Percentiles rank a stretch among this genome's conserved stretches.
Conservation (phyloP, 1,140 invertebrate species). For the Sitophilus oryzae region DNA sequence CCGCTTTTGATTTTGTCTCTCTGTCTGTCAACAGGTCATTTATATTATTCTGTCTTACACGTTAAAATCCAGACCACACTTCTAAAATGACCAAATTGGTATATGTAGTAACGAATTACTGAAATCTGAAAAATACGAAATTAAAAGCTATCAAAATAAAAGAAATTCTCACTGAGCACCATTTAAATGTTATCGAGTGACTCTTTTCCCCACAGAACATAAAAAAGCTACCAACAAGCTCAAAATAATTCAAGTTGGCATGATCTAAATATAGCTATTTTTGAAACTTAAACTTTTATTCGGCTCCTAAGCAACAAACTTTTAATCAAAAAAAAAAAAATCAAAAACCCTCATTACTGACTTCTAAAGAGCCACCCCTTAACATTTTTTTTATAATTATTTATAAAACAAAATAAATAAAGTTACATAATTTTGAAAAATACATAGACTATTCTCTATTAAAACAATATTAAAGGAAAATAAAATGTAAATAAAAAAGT, state of each 20-base stretch:
- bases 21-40: too few relatives aligned
- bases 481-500: slow-evolving; percentile 4
- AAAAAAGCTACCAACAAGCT: slow-evolving; percentile 26
- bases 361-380: slow-evolving; percentile 7
- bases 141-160: slow-evolving; percentile 5
- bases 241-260: slow-evolving; percentile 29
- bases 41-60: too few relatives aligned
- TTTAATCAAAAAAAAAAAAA: slow-evolving; percentile 2
- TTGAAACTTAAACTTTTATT: slow-evolving; percentile 13
- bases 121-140: too few relatives aligned
- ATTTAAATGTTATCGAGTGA: slow-evolving; percentile 15
- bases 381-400: neutral
- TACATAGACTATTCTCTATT: neutral
- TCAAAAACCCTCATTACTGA: neutral
- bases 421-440: slow-evolving; percentile 9
- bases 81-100: too few relatives aligned
- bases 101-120: too few relatives aligned
- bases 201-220: slow-evolving; percentile 14
- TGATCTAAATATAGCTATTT: slow-evolving; percentile 32
- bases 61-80: too few relatives aligned
- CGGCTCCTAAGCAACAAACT: slow-evolving; percentile 23
- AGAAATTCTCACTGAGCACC: neutral
- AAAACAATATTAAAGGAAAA: neutral
- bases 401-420: neutral
- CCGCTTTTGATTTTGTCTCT: too few relatives aligned